Base-by-base conservation (phyloP, 2,888 invertebrate genomes). In the Sialis fuliginosa region DNA sequence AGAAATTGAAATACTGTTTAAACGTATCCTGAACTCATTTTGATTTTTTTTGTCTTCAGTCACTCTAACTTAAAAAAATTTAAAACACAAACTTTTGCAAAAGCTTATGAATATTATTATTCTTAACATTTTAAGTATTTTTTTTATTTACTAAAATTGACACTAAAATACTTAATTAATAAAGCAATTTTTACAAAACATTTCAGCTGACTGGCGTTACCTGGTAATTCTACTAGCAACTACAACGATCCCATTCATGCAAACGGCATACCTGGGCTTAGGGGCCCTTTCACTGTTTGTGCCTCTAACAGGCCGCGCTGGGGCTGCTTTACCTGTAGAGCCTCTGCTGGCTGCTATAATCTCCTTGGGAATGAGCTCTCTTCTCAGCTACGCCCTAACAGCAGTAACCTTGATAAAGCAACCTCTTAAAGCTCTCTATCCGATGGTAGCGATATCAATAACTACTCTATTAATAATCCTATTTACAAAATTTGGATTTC, bases 241-340 rank as follows among this genome's bases (percentile, higher is more conserved):
- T 22, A 22, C 22, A 22, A 22, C 22, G 4, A 22, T 80, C 54
- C 82, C 84, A 31, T 72, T 74, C 54, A 68, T 80, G 51, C 77
- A 81, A 62, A 72, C 75, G 44, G 72, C 78, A 56, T 87, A 87
- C 64, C 68, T 83, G 58, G 66, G 77, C 54, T 70, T 82, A 58
- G 78, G 77, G 55, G 74, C 79, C 53, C 68, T 84, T 49, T 73
- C 75, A 59, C 72, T 86, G 61, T 79, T 88, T 58, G 77, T 87
- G 55, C 90, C 91, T 6, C 72, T 90, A 54, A 78, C 81, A 80
- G 90, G 87, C 3, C 73, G 88, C 55, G 71, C 77, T 34, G 87
- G 87, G 44, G 69, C 78, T 33, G 71, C 73, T 44, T 68, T 76
- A 49, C 77, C 80, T 57, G 77, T 84, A 2, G 89, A 89, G 67